Evolutionary conservation across 2,797 vertebrate genomes (phyloP).

Genomic region (Tapirus indicus): DNA sequence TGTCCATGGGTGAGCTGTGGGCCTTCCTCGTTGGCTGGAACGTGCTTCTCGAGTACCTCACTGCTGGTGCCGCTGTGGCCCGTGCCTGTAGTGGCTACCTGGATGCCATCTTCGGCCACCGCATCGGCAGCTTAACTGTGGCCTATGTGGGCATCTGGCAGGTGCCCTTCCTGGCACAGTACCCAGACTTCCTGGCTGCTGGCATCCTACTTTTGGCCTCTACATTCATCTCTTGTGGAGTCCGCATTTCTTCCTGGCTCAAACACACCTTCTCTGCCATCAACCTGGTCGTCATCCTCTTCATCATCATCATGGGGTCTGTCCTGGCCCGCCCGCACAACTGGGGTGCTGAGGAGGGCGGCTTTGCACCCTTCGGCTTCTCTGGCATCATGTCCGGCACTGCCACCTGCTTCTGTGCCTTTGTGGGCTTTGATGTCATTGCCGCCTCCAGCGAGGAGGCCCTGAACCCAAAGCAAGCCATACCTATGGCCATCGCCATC

Average conservation of each 20-base stretch:
- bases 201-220: constrained; percentile 94
- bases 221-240: constrained; percentile 95
- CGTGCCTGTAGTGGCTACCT: constrained; percentile 98
- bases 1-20: constrained; percentile 97
- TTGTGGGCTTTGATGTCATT: constrained; percentile 98
- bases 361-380: constrained; percentile 95
- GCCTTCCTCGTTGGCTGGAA: constrained; percentile 99
- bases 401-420: constrained; percentile 97
- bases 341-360: constrained; percentile 94
- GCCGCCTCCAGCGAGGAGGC: constrained; percentile 97
- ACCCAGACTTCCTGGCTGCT: constrained; percentile 95
- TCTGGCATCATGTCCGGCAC: constrained; percentile 97
- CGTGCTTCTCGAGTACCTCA: constrained; percentile 97
- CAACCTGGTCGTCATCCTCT: constrained; percentile 93
- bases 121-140: constrained; percentile 96
- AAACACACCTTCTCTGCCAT: constrained; percentile 96
- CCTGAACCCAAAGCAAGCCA: constrained; percentile 93
- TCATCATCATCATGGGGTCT: constrained; percentile 96
- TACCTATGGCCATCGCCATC: constrained; percentile 95
- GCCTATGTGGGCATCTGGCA: constrained; percentile 94
- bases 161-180: constrained; percentile 94
- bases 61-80: constrained; percentile 96
- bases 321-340: constrained; percentile 93
- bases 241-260: constrained; percentile 96
- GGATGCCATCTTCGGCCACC: constrained; percentile 96